Percentiles rank a stretch among this genome's conserved stretches.
These are phyloP conservation scores for Pandemis corylana DNA, from an alignment of 2,888 invertebrate genomes.

Conservation along the genomic window DNA sequence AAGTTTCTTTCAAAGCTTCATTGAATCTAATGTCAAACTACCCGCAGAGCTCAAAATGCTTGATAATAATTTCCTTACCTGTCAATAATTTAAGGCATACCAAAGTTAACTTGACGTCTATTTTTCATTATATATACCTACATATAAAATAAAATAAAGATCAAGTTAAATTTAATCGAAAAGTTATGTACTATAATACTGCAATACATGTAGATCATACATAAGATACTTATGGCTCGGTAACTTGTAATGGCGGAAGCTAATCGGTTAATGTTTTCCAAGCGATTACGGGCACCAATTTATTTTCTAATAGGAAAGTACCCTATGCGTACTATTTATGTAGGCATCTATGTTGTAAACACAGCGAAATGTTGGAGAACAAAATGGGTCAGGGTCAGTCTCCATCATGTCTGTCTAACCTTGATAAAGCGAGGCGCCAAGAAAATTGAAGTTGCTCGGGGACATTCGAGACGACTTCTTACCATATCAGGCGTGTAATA, in stretches of 20 bases:
- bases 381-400: constrained; percentile 32
- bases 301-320: constrained; percentile 19
- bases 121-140: no score
- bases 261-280: constrained; percentile 20
- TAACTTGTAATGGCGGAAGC: background rate
- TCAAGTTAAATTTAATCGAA: no score
- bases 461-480: constrained; percentile 5
- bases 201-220: background rate
- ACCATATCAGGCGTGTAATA: background rate
- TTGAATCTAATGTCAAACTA: background rate
- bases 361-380: constrained; percentile 2
- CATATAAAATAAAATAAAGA: no score
- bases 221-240: background rate
- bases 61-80: background rate
- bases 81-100: background rate
- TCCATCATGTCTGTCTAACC: constrained; percentile 34
- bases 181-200: no score
- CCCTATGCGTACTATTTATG: background rate
- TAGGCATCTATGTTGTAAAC: background rate
- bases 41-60: background rate
- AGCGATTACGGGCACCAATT: constrained; percentile 26
- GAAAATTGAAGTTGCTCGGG: constrained; percentile 16
- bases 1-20: background rate
- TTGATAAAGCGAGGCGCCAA: constrained; percentile 27
- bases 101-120: background rate